phyloP scores from a whole-genome alignment of 2,888 invertebrate genomes.

The Alsophila aescularia region DNA sequence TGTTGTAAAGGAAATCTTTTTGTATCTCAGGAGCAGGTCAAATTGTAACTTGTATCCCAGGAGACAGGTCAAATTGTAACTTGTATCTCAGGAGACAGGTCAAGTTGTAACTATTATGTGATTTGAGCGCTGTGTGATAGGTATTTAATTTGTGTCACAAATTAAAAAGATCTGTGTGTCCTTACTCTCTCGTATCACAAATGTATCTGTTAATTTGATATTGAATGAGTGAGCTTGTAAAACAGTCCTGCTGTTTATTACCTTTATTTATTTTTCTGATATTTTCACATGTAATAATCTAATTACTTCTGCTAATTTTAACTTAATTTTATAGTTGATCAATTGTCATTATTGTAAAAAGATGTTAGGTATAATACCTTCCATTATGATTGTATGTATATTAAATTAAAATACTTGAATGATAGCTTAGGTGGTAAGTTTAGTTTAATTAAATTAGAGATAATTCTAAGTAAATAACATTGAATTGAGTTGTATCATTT shows the following conservation, averaged over 20 bases:
- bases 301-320: constrained; percentile 58
- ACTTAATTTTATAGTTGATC: constrained; percentile 53
- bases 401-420: constrained; percentile 66
- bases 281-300: constrained; percentile 44
- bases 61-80: constrained; percentile 36
- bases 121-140: constrained; percentile 54
- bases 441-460: constrained; percentile 61
- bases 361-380: constrained; percentile 64
- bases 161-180: constrained; percentile 63
- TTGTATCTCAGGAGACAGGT: constrained; percentile 38
- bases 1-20: constrained; percentile 51
- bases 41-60: constrained; percentile 45
- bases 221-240: constrained; percentile 39
- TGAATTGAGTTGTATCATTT: constrained; percentile 47
- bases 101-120: constrained; percentile 47
- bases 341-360: constrained; percentile 61
- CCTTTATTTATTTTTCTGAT: constrained; percentile 54
- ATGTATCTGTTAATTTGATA: constrained; percentile 47
- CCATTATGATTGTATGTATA: constrained; percentile 77
- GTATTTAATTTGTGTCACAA: constrained; percentile 68
- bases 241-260: constrained; percentile 35
- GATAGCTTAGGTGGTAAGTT: constrained; percentile 66
- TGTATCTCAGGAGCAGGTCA: constrained; percentile 22
- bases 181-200: constrained; percentile 47
- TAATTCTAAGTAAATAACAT: constrained; percentile 64